A percentile compares a stretch with the other conserved stretches of the same genome.
Evolutionary conservation across 2,797 vertebrate species (phyloP).

Genomic region (Zalophus californianus): DNA sequence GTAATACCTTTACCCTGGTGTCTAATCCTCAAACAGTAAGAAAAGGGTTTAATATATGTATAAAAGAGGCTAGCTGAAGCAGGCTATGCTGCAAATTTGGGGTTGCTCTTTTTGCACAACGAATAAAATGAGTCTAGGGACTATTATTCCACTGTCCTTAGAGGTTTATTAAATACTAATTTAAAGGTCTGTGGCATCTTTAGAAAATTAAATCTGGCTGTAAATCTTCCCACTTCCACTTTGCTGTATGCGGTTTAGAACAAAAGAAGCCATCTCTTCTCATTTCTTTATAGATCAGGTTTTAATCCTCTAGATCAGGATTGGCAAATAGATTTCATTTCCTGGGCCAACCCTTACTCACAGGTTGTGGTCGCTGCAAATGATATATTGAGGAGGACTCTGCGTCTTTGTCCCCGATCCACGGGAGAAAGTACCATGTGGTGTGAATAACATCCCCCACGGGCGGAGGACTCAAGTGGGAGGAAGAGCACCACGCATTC

Average conservation of each 20-base stretch:
- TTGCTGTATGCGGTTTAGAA: conserved; percentile 7
- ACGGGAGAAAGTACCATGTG: neutral
- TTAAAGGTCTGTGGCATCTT: conserved; percentile 38
- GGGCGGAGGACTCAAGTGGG: too few species aligned
- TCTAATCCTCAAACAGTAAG: neutral
- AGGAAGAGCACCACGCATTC: accelerated
- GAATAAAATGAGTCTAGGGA: conserved; percentile 2
- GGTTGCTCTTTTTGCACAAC: conserved; percentile 21
- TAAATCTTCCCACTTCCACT: neutral
- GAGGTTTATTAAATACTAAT: conserved; percentile 60
- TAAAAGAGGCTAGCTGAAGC: neutral
- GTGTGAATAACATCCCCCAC: neutral
- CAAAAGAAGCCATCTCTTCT: neutral
- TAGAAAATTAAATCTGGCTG: conserved; percentile 38
- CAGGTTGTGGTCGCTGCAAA: neutral
- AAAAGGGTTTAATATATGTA: neutral
- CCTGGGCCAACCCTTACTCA: neutral
- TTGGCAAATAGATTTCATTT: neutral
- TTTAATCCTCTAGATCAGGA: neutral
- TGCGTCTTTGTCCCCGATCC: too few species aligned
- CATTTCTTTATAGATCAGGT: neutral
- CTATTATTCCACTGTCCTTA: conserved; percentile 26
- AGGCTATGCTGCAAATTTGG: neutral
- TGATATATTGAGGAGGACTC: neutral
- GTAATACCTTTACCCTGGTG: neutral